phyloP scores from a whole-genome alignment of 2,797 vertebrate species.

The Triplophysa yarkandensis region DNA sequence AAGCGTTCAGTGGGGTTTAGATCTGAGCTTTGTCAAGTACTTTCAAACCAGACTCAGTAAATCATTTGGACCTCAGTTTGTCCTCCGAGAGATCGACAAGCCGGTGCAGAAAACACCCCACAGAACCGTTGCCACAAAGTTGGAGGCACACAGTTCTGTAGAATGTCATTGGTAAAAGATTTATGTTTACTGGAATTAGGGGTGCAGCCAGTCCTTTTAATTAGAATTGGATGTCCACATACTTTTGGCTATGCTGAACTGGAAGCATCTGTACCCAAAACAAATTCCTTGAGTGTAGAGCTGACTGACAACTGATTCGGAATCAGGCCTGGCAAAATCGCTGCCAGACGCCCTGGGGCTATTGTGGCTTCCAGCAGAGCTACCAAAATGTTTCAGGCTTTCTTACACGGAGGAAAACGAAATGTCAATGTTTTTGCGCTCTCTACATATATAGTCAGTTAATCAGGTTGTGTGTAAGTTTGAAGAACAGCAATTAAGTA shows the following conservation, averaged over 20 bases:
- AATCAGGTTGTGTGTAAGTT: no score
- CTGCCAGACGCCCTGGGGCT: no score
- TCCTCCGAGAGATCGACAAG: not conserved
- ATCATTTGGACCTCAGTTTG: not conserved
- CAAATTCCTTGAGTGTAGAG: no score
- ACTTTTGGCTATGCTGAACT: not conserved
- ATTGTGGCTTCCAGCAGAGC: no score
- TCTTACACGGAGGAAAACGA: no score
- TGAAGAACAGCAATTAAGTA: no score
- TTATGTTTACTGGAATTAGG: not conserved
- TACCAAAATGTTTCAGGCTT: no score
- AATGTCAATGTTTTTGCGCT: no score
- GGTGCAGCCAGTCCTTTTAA: not conserved
- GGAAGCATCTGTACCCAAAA: no score
- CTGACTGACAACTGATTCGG: no score
- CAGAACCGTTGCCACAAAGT: not conserved
- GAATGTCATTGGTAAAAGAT: constrained; percentile 7
- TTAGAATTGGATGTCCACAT: not conserved
- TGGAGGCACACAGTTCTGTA: not conserved
- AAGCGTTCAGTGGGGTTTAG: not conserved
- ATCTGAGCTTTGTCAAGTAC: not conserved
- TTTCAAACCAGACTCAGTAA: not conserved
- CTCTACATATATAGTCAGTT: no score
- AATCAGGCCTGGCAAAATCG: no score
- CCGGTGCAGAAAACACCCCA: not conserved